Conservation (phyloP, 2,113 vertebrate species). For the Phrynosoma platyrhinos region DNA sequence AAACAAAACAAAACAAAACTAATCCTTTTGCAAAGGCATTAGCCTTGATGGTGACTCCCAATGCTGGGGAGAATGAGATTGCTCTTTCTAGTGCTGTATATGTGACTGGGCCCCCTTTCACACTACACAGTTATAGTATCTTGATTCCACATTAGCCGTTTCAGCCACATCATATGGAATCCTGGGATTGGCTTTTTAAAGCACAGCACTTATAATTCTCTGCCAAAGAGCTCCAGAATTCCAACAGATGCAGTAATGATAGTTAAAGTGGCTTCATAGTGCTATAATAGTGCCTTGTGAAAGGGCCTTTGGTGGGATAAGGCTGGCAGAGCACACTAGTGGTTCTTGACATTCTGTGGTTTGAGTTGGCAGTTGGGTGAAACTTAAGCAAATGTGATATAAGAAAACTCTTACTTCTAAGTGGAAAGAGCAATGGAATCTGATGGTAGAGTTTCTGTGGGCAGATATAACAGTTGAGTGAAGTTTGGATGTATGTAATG, state of each 20-base stretch:
- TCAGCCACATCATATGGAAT: too few relatives aligned
- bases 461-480: background rate
- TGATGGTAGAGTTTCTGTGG: background rate
- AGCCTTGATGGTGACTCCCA: background rate
- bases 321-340: background rate
- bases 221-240: too few relatives aligned
- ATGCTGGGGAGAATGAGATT: background rate
- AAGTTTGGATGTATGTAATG: background rate
- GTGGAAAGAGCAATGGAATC: background rate
- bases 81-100: background rate
- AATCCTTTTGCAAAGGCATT: background rate
- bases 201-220: too few relatives aligned
- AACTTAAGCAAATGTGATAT: background rate
- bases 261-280: too few relatives aligned
- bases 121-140: too few relatives aligned
- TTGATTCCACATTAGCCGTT: too few relatives aligned
- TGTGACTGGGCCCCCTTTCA: background rate
- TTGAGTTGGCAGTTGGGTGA: background rate
- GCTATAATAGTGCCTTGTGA: too few relatives aligned
- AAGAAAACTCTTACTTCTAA: background rate
- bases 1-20: slow-evolving; percentile 8
- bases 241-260: too few relatives aligned
- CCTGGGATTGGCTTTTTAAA: too few relatives aligned
- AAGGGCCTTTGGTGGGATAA: background rate
- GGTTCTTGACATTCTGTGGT: too few relatives aligned